A percentile compares a stretch with the other conserved stretches of the same genome.
Evolutionary conservation across 1,140 invertebrate species (phyloP).

Genomic region (Zelostemma sp.): DNA sequence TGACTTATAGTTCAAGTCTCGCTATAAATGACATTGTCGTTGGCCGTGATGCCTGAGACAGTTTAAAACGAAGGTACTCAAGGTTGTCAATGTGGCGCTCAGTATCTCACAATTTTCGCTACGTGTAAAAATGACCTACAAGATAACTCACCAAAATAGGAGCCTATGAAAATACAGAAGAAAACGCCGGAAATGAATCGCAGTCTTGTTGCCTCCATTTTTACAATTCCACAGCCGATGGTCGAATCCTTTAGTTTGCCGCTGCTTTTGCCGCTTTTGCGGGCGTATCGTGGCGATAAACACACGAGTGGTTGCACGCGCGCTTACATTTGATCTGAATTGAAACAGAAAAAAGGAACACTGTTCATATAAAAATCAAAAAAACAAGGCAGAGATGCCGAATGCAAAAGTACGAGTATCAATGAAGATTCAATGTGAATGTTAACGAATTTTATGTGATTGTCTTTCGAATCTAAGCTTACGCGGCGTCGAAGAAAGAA

Average conservation of each 20-base stretch:
- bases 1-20: too few species aligned
- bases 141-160: slow-evolving; percentile 54
- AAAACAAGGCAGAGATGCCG: neutral
- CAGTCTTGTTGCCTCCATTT: slow-evolving; percentile 55
- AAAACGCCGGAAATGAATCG: slow-evolving; percentile 53
- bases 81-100: too few species aligned
- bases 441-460: too few species aligned
- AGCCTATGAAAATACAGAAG: slow-evolving; percentile 50
- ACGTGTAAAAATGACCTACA: too few species aligned
- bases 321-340: slow-evolving; percentile 62
- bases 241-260: slow-evolving; percentile 35
- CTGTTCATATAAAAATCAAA: neutral
- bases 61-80: too few species aligned
- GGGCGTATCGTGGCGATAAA: slow-evolving; percentile 24
- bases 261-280: slow-evolving; percentile 24
- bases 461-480: neutral
- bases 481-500: neutral
- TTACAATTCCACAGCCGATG: slow-evolving; percentile 47
- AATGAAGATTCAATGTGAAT: neutral
- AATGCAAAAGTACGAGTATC: neutral
- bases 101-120: too few species aligned
- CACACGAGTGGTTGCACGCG: slow-evolving; percentile 55
- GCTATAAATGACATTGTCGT: too few species aligned
- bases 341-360: slow-evolving; percentile 48
- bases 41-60: too few species aligned